phyloP scores from a whole-genome alignment of 2,888 invertebrate species.

The Drosophila koepferae region DNA sequence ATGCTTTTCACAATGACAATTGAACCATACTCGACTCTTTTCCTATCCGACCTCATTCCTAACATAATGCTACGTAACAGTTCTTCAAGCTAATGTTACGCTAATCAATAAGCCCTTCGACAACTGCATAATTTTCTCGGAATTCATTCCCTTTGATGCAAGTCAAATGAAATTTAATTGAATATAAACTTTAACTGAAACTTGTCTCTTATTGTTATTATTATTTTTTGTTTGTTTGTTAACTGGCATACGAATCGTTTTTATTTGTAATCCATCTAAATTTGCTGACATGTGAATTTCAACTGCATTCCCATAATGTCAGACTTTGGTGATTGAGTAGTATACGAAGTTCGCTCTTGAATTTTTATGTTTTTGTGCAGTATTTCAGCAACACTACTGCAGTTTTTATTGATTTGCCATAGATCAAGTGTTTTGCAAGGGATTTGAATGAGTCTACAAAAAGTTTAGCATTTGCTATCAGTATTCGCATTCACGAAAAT shows the following conservation, averaged over 20 bases:
- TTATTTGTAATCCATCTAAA: background rate
- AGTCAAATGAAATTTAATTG: background rate
- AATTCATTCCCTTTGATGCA: background rate
- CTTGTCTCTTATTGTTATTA: no score
- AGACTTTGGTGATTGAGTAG: background rate
- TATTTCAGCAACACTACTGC: background rate
- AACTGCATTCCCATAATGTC: conserved; percentile 1
- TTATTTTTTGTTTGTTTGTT: background rate
- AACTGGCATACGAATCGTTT: background rate
- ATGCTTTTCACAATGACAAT: no score
- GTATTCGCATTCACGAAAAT: background rate
- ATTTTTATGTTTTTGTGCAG: background rate
- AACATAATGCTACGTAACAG: no score
- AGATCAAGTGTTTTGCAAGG: background rate
- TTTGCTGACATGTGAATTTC: background rate
- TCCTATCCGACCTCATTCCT: no score
- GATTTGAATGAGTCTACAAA: background rate
- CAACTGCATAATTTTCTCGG: background rate
- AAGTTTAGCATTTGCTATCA: background rate
- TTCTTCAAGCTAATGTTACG: no score
- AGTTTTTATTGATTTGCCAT: background rate
- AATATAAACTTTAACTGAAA: background rate
- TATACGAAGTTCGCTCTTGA: background rate
- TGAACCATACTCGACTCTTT: no score
- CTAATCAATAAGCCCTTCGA: background rate